Evolutionary conservation across 2,888 invertebrate genomes (phyloP), one percentile per base, ranked within the genome.

Genomic region (Liodrosophila aerea): DNA sequence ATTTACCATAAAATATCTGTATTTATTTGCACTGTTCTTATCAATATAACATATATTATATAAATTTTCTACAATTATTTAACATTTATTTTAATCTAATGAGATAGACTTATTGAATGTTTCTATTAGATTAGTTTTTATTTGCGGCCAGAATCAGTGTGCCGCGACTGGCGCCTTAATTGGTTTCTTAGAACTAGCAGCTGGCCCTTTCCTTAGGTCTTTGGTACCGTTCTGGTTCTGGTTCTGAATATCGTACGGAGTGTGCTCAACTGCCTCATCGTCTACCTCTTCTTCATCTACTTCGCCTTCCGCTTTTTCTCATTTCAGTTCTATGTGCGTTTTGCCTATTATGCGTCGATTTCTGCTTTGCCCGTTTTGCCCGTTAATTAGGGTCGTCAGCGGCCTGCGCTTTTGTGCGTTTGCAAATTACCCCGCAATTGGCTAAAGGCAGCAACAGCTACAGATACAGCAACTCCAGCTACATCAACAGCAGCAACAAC

Each of bases 341-440:
- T 65, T 73, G 72, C 56, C 73, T 72, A 73, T 73, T 69, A 65
- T 51, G 51, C 56, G 60, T 51, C 46, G 47, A 41, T 51, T 63
- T 60, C 63, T 60, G 30, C 58, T 37, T 43, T 33, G 15, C 36
- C 61, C 56, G 56, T 56, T 51, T 36, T 70, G 78, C 71, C 77
- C 67, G 86, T 73, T 87, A 87, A 87, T 87, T 87, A 87, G 85
- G 86, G 87, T 82, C 84, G 78, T 78, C 83, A 65, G 71, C 62
- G 73, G 68, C 62, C 46, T 65, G 73, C 65, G 69, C 72, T 68
- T 71, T 71, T 73, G 77, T 80, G 83, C 78, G 81, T 81, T 81
- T 81, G 85, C 82, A 84, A 81, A 84, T 81, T 82, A 77, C 82
- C 73, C 73, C 62, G 71, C 84, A 80, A 80, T 80, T 78, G 71